Base-by-base conservation (phyloP, 2,113 vertebrate species). In the Prionailurus bengalensis region DNA sequence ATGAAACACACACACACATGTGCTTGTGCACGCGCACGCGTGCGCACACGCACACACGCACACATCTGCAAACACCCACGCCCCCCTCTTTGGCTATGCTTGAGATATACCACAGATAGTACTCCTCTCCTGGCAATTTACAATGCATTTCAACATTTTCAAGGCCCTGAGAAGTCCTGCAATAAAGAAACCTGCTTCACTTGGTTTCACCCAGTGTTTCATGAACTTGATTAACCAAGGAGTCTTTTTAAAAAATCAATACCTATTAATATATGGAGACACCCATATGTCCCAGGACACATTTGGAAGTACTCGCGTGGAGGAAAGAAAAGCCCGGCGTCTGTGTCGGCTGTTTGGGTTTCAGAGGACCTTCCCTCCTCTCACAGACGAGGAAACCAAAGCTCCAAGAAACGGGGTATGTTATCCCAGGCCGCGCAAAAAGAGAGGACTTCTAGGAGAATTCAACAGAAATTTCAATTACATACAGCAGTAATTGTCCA, bases 401-500 rank as follows among this genome's bases (percentile, higher is more conserved):
- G 15, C 51, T 27, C 31, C 31, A 13, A 61, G 79, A 87, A 39
- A 85, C 13, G 13, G 12, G 21, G 17, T 10, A 8, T 0, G 9
- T 33, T 74, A 31, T n/a, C n/a, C 5, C 53, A 7, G 53, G 33
- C 13, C 31, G 9, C 27, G 61, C 19, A n/a, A 33, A 42, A 45
- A 63, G 1, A 5, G 68, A 51, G 27, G 42, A 58, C 36, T 48
- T 76, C 36, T 42, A 58, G 33, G 51, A 78, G 84, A 92, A 42
- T 10, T 13, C 45, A 83, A 6, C 65, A 17, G 36, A 78, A 5
- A 23, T 74, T 39, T 58, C 17, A 0, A 5, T 39, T n/a, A 65
- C 1, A n/a, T 0, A 31, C n/a, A 33, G 8, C 13, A 16, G 29
- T 23, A 12, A n/a, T 8, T 4, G 2, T 7, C 39, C 48, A 42